Conservation (phyloP, 2,797 vertebrate species). For the Crax fasciolata region DNA sequence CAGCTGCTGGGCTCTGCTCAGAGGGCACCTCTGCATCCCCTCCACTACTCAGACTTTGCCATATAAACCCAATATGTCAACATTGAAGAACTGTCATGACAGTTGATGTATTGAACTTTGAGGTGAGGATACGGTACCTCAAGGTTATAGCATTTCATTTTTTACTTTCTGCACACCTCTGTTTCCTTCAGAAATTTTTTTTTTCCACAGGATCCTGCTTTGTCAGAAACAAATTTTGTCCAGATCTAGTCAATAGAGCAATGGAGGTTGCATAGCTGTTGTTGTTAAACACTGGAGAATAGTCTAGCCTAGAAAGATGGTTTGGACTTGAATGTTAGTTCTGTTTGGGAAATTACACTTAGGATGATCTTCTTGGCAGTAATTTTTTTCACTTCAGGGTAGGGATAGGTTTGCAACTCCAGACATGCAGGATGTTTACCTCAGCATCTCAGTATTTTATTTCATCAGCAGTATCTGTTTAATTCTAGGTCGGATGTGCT, state of each 20-base stretch:
- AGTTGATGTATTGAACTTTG: not conserved
- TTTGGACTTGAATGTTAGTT: not conserved
- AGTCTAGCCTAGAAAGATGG: not conserved
- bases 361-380: not conserved
- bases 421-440: slow-evolving; percentile 36
- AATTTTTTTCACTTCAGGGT: slow-evolving; percentile 16
- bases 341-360: not conserved
- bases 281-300: not conserved
- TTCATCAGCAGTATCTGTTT: slow-evolving; percentile 12
- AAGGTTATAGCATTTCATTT: not conserved
- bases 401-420: slow-evolving; percentile 25
- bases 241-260: not conserved
- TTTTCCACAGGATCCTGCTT: not conserved
- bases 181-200: not conserved
- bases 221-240: not conserved
- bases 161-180: not conserved
- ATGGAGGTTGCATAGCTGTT: not conserved
- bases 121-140: not conserved
- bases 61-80: not conserved
- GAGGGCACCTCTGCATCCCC: too few relatives aligned
- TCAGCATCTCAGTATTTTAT: not conserved
- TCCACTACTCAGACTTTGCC: too few relatives aligned
- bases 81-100: not conserved
- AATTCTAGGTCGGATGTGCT: not conserved
- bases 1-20: too few relatives aligned